These are phyloP conservation scores for Cebus imitator DNA, from an alignment of 2,113 vertebrate species.

Conservation along the genomic window DNA sequence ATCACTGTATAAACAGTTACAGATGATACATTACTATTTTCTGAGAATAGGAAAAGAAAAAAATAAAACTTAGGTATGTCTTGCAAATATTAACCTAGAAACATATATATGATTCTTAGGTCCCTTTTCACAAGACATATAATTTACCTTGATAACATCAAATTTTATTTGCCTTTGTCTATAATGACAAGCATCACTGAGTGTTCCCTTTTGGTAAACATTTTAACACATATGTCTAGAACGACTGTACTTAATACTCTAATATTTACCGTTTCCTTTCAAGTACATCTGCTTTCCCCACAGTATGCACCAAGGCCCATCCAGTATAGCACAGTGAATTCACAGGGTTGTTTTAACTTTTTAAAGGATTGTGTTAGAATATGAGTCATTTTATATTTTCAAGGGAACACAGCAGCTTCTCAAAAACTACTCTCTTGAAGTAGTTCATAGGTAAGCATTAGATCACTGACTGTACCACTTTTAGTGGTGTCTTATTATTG, in stretches of 20 bases:
- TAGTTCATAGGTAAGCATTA: background rate
- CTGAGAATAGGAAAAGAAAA: background rate
- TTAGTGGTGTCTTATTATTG: background rate
- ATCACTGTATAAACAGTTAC: background rate
- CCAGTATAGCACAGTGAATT: background rate
- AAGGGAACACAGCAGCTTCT: background rate
- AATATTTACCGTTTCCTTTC: background rate
- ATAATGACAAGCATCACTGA: background rate
- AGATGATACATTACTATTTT: background rate
- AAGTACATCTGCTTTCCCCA: background rate
- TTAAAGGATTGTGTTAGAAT: background rate
- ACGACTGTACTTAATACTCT: background rate
- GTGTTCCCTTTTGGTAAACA: background rate
- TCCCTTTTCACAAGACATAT: background rate
- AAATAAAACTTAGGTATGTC: background rate
- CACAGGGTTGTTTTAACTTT: background rate
- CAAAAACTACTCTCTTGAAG: background rate
- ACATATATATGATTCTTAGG: background rate
- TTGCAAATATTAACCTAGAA: background rate
- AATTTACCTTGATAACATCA: background rate
- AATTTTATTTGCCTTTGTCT: background rate
- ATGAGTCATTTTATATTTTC: background rate
- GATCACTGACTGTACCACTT: background rate
- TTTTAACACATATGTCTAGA: background rate
- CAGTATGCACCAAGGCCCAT: background rate